A percentile compares a stretch with the other conserved stretches of the same genome.
phyloP scores from a whole-genome alignment of 2,888 invertebrate genomes.

The Chaitophorus viminalis region DNA sequence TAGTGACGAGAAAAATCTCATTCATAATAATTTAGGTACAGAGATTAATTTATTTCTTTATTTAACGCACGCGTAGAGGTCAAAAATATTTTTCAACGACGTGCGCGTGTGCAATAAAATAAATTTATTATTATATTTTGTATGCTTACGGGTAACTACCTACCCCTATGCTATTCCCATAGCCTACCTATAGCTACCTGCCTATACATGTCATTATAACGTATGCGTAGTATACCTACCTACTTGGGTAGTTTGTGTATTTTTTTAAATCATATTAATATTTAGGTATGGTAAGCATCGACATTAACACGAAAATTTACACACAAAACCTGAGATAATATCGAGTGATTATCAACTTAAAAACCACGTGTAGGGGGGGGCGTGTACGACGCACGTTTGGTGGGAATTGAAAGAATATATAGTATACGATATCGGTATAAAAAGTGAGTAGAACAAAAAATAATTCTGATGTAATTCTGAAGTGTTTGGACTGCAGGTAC shows the following conservation, averaged over 20 bases:
- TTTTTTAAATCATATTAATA: too few relatives aligned
- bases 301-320: neutral
- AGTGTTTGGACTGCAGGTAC: slow-evolving; percentile 14
- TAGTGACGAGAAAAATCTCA: slow-evolving; percentile 11
- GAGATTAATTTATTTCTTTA: slow-evolving; percentile 47
- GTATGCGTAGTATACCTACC: neutral
- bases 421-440: neutral
- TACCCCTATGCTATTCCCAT: neutral
- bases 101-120: neutral
- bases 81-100: neutral
- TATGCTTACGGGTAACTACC: too few relatives aligned
- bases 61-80: neutral
- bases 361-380: neutral
- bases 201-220: too few relatives aligned
- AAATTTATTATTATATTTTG: neutral
- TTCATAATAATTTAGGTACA: slow-evolving; percentile 16
- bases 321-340: neutral
- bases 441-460: neutral
- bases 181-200: too few relatives aligned
- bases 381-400: slow-evolving; percentile 3
- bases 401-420: slow-evolving; percentile 12
- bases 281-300: too few relatives aligned
- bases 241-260: too few relatives aligned
- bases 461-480: neutral
- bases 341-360: too few relatives aligned